Evolutionary conservation across 2,888 invertebrate species (phyloP).

Genomic region (Vannuccia rotundouncinata): DNA sequence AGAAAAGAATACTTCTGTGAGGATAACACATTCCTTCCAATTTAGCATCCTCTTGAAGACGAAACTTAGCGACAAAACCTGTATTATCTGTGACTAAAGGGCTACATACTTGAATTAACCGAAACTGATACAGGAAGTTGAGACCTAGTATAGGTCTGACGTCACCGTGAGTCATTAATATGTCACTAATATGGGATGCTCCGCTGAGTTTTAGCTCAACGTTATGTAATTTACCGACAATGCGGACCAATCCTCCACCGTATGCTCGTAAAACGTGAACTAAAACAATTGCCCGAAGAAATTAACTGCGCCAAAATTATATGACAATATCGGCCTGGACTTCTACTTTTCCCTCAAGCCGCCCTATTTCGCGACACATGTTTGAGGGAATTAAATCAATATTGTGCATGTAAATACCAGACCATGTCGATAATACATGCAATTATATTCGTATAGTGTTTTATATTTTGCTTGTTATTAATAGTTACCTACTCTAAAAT

Average conservation of each 20-base stretch:
- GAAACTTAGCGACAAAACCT: conserved; percentile 1
- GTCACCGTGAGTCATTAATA: not conserved
- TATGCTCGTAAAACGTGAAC: not conserved
- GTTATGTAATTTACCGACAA: not conserved
- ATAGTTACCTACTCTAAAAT: no score
- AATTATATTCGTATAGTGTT: no score
- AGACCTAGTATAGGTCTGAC: conserved; percentile 15
- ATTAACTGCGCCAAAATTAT: no score
- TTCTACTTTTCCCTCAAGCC: no score
- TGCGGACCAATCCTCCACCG: not conserved
- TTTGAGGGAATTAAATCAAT: no score
- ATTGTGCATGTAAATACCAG: no score
- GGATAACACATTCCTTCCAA: conserved; percentile 30
- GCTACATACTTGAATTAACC: not conserved
- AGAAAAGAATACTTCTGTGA: not conserved
- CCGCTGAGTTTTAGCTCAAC: not conserved
- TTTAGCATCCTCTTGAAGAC: not conserved
- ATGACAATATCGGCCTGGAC: no score
- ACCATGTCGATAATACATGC: no score
- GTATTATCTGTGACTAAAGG: conserved; percentile 5
- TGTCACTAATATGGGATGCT: conserved; percentile 1
- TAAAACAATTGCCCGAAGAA: no score
- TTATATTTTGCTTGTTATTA: no score
- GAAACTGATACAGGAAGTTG: not conserved
- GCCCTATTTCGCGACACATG: no score